Conservation (phyloP, 1,140 invertebrate species). For the Apis florea region DNA sequence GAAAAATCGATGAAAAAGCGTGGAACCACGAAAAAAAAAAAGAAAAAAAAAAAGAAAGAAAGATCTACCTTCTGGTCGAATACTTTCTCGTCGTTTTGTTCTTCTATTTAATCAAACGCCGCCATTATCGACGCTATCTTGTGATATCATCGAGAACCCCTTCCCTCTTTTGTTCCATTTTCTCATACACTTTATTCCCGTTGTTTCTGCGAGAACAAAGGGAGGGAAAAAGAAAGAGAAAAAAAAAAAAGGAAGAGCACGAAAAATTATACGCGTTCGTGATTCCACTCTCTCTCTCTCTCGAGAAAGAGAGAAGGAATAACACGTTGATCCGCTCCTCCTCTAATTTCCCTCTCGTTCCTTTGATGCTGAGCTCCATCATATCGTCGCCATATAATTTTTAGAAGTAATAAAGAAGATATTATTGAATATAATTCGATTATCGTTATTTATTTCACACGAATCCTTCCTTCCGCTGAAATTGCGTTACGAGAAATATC, state of each 20-base stretch:
- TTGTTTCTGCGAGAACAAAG: conserved; percentile 18
- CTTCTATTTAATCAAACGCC: conserved; percentile 46
- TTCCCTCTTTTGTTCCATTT: conserved; percentile 37
- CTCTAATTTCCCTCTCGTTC: conserved; percentile 35
- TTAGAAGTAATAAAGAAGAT: conserved; percentile 69
- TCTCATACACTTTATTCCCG: not conserved
- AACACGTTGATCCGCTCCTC: not conserved
- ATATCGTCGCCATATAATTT: conserved; percentile 72
- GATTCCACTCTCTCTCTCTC: not conserved
- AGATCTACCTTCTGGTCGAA: not conserved
- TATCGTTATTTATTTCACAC: conserved; percentile 36
- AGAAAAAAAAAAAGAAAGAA: not conserved
- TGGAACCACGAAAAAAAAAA: not conserved
- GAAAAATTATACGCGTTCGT: not conserved
- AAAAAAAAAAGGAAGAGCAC: not conserved
- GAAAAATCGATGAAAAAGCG: too few relatives aligned
- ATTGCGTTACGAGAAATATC: too few relatives aligned
- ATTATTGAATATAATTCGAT: conserved; percentile 64
- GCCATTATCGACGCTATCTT: conserved; percentile 52
- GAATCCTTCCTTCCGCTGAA: not conserved
- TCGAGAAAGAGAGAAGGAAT: not conserved
- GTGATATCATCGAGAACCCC: conserved; percentile 58
- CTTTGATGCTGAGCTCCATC: conserved; percentile 49
- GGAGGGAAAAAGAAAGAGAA: not conserved
- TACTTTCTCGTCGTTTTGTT: conserved; percentile 35